Percentiles rank a stretch among this genome's conserved stretches.
Conservation (phyloP, 1,140 invertebrate genomes). For the Lethocerus indicus region DNA sequence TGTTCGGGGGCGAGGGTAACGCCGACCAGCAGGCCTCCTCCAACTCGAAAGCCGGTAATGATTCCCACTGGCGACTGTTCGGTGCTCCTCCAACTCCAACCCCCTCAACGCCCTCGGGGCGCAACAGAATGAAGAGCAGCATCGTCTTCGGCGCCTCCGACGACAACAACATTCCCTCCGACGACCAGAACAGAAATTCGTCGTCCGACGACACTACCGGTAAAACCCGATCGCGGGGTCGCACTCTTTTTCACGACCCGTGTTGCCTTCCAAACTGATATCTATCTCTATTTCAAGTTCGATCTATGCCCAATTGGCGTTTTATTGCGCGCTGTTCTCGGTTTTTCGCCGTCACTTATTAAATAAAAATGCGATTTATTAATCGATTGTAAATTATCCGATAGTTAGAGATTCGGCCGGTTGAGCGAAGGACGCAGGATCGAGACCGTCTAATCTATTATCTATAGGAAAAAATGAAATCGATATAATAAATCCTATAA, state of each 20-base stretch:
- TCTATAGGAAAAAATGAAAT: too few species aligned
- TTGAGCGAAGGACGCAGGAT: too few species aligned
- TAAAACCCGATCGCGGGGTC: background rate
- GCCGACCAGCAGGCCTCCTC: conserved; percentile 1
- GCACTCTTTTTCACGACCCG: background rate
- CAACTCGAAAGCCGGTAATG: conserved; percentile 14
- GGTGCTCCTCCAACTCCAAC: conserved; percentile 8
- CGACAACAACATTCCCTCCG: background rate
- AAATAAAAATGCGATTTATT: too few species aligned
- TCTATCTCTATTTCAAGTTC: background rate
- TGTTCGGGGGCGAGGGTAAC: conserved; percentile 10
- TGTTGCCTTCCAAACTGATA: background rate
- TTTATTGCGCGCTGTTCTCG: background rate
- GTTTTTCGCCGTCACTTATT: too few species aligned
- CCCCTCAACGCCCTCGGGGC: background rate
- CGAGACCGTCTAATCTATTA: too few species aligned
- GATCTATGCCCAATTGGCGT: background rate
- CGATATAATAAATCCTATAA: too few species aligned
- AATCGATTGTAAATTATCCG: too few species aligned
- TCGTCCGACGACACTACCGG: background rate
- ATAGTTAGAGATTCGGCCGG: too few species aligned
- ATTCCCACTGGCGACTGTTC: conserved; percentile 14
- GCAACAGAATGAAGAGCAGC: conserved; percentile 13
- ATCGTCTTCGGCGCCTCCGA: conserved; percentile 6
- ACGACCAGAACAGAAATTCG: background rate